Conservation (phyloP, 2,797 vertebrate species). For the Xerus rutilus region DNA sequence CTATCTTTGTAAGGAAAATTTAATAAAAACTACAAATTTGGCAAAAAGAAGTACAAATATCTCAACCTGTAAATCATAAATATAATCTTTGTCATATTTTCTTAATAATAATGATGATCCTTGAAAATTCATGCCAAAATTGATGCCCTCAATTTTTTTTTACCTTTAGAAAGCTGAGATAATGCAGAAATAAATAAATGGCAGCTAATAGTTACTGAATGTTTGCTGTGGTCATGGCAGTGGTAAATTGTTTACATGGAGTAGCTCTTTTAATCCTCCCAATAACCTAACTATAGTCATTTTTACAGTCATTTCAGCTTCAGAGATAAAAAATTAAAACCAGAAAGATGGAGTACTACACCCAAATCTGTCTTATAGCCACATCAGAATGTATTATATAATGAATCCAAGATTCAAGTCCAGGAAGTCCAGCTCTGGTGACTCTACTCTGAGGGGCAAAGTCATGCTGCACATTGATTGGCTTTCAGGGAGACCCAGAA, state of each 20-base stretch:
- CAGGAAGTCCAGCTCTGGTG: not conserved
- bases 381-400: not conserved
- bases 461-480: not conserved
- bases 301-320: not conserved
- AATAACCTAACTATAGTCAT: not conserved
- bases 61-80: not conserved
- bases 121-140: not conserved
- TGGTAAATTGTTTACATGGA: not conserved
- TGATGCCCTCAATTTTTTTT: not conserved
- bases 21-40: not conserved
- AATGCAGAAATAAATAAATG: not conserved
- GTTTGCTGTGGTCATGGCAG: not conserved
- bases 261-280: not conserved
- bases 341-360: not conserved
- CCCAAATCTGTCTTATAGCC: not conserved
- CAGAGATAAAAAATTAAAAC: not conserved
- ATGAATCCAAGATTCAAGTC: not conserved
- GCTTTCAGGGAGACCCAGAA: not conserved
- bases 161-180: slow-evolving; percentile 19
- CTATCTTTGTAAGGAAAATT: not conserved
- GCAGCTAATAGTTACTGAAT: not conserved
- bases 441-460: not conserved
- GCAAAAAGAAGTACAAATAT: not conserved
- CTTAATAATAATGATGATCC: not conserved
- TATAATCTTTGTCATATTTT: not conserved